Evolutionary conservation across 2,888 invertebrate species (phyloP).

Genomic region (Vandiemenella viatica): DNA sequence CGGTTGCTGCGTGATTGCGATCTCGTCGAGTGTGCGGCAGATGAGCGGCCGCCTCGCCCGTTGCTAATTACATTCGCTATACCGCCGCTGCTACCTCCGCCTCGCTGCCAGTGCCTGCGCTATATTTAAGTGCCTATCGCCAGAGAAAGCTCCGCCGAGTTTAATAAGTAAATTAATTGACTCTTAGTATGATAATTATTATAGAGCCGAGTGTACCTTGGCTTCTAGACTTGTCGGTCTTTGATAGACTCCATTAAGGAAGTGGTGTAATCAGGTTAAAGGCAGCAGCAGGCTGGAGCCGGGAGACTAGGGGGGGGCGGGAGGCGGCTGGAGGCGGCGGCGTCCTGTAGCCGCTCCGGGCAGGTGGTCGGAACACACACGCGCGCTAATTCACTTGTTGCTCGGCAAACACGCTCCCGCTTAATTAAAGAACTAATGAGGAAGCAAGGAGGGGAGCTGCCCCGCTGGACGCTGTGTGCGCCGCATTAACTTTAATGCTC

Average conservation of each 20-base stretch:
- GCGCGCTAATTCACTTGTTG: background rate
- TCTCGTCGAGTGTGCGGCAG: too few relatives aligned
- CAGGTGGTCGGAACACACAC: background rate
- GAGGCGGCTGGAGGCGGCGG: background rate
- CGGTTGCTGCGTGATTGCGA: too few relatives aligned
- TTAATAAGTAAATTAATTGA: slow-evolving; percentile 13
- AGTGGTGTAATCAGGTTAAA: slow-evolving; percentile 11
- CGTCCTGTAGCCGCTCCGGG: background rate
- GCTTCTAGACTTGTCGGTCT: slow-evolving; percentile 6
- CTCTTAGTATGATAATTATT: slow-evolving; percentile 12
- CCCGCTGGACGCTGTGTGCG: background rate
- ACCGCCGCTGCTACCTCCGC: background rate
- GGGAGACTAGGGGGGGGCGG: background rate
- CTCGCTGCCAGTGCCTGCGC: background rate
- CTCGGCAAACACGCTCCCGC: slow-evolving; percentile 1
- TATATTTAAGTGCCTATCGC: slow-evolving; percentile 2
- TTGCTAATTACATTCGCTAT: slow-evolving; percentile 7
- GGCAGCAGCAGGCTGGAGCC: background rate
- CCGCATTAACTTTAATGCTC: background rate
- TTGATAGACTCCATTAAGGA: slow-evolving; percentile 13
- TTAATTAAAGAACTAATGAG: slow-evolving; percentile 5
- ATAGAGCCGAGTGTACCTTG: slow-evolving; percentile 4
- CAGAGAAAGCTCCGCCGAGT: slow-evolving; percentile 6
- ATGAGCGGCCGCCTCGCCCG: slow-evolving; percentile 2
- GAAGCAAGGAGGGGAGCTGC: background rate